phyloP scores from a whole-genome alignment of 1,140 invertebrate genomes.

The Papilio dardanus region DNA sequence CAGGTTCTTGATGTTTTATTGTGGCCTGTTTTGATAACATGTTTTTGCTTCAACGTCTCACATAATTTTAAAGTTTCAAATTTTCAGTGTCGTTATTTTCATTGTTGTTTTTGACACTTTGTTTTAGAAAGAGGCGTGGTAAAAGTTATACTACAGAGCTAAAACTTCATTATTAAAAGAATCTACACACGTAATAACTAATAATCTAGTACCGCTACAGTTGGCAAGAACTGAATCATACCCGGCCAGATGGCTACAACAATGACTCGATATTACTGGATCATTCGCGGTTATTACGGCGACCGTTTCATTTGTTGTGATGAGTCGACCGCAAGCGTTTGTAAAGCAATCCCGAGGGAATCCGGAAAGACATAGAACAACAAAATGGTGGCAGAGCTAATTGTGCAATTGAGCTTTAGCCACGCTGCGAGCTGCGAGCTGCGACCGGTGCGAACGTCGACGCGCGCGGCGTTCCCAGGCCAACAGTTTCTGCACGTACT shows the following conservation, averaged over 20 bases:
- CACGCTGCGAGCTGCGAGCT: conserved; percentile 40
- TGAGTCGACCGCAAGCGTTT: conserved; percentile 20
- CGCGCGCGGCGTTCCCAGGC: conserved; percentile 33
- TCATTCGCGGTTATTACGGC: conserved; percentile 6
- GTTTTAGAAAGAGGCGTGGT: neutral
- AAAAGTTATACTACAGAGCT: neutral
- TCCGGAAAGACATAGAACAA: conserved; percentile 58
- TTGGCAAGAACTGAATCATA: conserved; percentile 1
- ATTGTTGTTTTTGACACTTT: too few species aligned
- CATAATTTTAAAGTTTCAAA: neutral
- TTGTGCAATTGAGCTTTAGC: conserved; percentile 70
- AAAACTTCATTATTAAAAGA: neutral
- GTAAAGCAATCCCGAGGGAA: conserved; percentile 60
- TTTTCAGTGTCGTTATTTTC: neutral
- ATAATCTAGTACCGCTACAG: conserved; percentile 6
- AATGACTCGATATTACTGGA: conserved; percentile 6
- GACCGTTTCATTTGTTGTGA: conserved; percentile 29
- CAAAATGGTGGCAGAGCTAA: conserved; percentile 56
- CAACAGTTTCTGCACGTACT: conserved; percentile 25
- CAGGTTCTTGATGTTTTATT: conserved; percentile 11
- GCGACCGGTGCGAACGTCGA: conserved; percentile 20
- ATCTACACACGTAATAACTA: neutral
- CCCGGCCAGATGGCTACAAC: neutral
- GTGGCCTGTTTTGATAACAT: neutral
- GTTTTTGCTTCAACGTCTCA: neutral